Conservation (phyloP, 2,888 invertebrate genomes). For the Hofmannophila pseudospretella region DNA sequence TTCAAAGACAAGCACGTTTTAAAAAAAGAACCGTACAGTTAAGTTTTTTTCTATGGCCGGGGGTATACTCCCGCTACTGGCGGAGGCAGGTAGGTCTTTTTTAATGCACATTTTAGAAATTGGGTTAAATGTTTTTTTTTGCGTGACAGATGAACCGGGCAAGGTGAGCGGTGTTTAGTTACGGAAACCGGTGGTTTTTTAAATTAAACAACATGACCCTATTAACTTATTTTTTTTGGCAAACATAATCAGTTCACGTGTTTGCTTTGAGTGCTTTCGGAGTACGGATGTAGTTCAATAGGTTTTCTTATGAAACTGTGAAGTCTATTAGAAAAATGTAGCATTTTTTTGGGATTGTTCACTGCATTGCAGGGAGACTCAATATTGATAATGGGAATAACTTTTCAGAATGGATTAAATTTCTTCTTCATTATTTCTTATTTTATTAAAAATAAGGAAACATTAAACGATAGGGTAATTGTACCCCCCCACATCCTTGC, state of each 20-base stretch:
- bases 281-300: not conserved
- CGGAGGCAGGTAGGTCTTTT: conserved; percentile 67
- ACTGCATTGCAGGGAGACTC: too few relatives aligned
- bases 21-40: conserved; percentile 52
- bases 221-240: conserved; percentile 54
- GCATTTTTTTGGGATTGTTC: too few relatives aligned
- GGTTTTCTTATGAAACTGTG: too few relatives aligned
- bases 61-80: conserved; percentile 60
- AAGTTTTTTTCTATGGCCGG: conserved; percentile 33
- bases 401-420: too few relatives aligned
- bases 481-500: too few relatives aligned
- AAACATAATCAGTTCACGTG: conserved; percentile 53
- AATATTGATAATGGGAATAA: too few relatives aligned
- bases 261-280: conserved; percentile 21
- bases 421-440: too few relatives aligned
- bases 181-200: conserved; percentile 69
- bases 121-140: conserved; percentile 70
- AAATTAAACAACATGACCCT: conserved; percentile 50
- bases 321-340: too few relatives aligned
- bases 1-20: conserved; percentile 23
- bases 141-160: conserved; percentile 55
- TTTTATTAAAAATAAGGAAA: too few relatives aligned
- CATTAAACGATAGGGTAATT: too few relatives aligned
- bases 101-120: conserved; percentile 50
- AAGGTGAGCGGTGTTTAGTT: conserved; percentile 72